A percentile compares a stretch with the other conserved stretches of the same genome.
Evolutionary conservation across 2,113 vertebrate species (phyloP).

Genomic region (Vimba vimba): DNA sequence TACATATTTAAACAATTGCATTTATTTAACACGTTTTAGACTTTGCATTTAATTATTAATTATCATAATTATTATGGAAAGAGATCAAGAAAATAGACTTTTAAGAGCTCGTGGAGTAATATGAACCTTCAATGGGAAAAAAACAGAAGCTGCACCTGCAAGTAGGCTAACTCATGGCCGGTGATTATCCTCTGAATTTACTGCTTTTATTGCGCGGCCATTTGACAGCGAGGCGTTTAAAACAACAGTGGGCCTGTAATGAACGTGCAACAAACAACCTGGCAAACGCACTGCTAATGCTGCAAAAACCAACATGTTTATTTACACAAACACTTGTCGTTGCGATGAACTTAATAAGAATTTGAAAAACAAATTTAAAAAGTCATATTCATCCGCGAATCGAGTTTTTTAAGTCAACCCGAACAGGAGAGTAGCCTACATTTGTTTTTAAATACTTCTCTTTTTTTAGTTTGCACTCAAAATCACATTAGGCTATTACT

Average conservation of each 20-base stretch:
- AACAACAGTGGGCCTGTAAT: conserved; percentile 1
- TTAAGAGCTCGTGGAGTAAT: background rate
- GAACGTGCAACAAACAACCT: background rate
- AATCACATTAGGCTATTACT: background rate
- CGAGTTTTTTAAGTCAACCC: background rate
- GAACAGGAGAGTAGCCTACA: too few relatives aligned
- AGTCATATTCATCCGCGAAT: background rate
- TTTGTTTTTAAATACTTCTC: background rate
- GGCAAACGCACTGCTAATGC: background rate
- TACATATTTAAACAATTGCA: background rate
- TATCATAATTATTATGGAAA: background rate
- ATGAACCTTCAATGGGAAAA: background rate
- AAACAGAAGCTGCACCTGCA: conserved; percentile 44
- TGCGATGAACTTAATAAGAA: background rate
- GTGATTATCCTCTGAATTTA: conserved; percentile 24
- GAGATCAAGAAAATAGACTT: background rate
- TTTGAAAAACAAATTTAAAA: background rate
- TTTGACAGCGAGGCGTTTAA: conserved; percentile 43
- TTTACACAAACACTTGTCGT: conserved; percentile 8
- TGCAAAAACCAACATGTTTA: conserved; percentile 4
- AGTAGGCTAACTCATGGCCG: background rate
- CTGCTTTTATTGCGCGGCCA: conserved; percentile 26
- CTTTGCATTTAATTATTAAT: background rate
- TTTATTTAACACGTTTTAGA: background rate
- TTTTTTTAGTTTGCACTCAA: too few relatives aligned